Conservation (phyloP, 2,113 vertebrate genomes). For the Azemiops feae region DNA sequence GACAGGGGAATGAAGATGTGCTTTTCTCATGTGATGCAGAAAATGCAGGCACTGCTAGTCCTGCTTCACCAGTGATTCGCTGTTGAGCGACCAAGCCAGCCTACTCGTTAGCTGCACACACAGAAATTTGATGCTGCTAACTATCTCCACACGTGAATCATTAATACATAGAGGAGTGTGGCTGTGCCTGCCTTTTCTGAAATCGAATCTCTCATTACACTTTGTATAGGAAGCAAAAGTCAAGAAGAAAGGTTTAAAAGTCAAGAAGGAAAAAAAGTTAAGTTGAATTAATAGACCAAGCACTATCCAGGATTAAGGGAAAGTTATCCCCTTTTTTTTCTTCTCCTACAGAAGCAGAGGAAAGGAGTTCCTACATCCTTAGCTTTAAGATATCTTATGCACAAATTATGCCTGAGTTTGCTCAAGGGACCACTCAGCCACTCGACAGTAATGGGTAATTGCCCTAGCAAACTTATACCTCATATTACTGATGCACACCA, state of each 20-base stretch:
- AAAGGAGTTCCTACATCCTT: conserved; percentile 61
- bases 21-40: no score
- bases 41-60: no score
- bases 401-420: conserved; percentile 76
- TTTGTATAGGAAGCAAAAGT: conserved; percentile 53
- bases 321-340: conserved; percentile 55
- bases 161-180: no score
- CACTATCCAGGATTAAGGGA: conserved; percentile 54
- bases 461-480: conserved; percentile 68
- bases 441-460: conserved; percentile 75
- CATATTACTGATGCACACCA: conserved; percentile 68
- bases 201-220: conserved; percentile 20
- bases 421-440: conserved; percentile 69
- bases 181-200: no score
- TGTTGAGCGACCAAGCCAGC: no score
- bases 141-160: no score
- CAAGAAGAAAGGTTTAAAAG: conserved; percentile 45
- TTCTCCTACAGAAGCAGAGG: conserved; percentile 39
- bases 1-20: no score
- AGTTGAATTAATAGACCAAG: conserved; percentile 67
- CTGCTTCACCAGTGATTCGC: no score
- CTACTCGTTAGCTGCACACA: no score
- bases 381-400: conserved; percentile 68
- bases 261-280: conserved; percentile 46
- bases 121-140: no score